A percentile compares a stretch with the other conserved stretches of the same genome.
phyloP scores from a whole-genome alignment of 2,888 invertebrate genomes.

The Nezara viridula region DNA sequence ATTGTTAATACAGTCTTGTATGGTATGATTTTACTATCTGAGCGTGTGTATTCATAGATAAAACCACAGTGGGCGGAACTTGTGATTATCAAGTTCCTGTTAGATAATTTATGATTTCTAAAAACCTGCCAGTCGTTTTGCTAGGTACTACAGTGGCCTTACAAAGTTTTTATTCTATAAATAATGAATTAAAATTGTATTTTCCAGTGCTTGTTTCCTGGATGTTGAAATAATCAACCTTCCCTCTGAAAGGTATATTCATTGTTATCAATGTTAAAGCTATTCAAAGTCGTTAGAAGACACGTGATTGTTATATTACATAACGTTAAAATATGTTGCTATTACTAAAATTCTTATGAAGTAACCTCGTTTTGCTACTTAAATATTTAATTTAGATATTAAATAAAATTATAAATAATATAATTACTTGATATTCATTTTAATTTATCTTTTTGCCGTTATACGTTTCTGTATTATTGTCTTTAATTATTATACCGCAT shows the following conservation, averaged over 20 bases:
- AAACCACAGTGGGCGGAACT: background rate
- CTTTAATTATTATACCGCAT: too few relatives aligned
- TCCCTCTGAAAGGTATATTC: background rate
- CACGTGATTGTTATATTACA: background rate
- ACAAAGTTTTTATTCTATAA: background rate
- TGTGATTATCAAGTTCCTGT: conserved; percentile 28
- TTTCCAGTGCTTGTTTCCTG: background rate
- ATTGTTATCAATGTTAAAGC: background rate
- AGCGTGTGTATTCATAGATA: background rate
- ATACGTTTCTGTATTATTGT: too few relatives aligned
- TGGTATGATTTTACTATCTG: conserved; percentile 3
- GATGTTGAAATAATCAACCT: background rate
- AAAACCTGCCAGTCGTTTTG: conserved; percentile 16
- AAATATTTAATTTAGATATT: too few relatives aligned
- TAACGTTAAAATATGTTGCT: background rate
- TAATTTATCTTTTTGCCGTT: too few relatives aligned
- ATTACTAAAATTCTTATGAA: too few relatives aligned
- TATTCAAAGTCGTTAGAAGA: background rate
- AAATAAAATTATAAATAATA: too few relatives aligned
- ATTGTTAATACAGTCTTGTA: background rate
- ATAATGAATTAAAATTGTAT: background rate
- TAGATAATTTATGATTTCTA: conserved; percentile 31
- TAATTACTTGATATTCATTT: too few relatives aligned
- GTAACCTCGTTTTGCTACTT: background rate
- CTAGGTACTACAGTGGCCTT: background rate